Base-by-base conservation (phyloP, 2,888 invertebrate genomes). In the Hemithea aestivaria region DNA sequence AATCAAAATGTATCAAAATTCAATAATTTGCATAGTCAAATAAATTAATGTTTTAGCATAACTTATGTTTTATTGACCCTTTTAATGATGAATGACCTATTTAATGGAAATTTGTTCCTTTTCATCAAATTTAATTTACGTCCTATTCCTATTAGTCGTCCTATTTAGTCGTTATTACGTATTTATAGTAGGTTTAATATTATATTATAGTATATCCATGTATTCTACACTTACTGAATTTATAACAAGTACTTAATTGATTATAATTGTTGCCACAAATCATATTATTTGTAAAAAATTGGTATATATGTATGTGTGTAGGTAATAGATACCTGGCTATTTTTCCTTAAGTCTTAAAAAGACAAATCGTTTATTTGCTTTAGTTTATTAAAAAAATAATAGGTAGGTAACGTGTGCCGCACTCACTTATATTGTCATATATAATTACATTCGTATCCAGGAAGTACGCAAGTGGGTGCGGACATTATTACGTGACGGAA, bases 31-130 rank as follows among this genome's bases (percentile, higher is more conserved):
- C 65, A 77, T 82, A 81, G 77, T 75, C 69, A 75, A 84, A 82
- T 84, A 81, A 85, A 84, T 4, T 16, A 73, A 78, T 77, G 84
- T 78, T 82, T 83, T 78, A 82, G 75, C 62, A 69, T 47, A 45
- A 34, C 20, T 16, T 5, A 16, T 16, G 16, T 16, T 16, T 16
- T 16, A 16, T 16, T 16, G 16, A 16, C 12, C n/a, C n/a, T n/a
- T n/a, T n/a, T n/a, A n/a, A n/a, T n/a, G n/a, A n/a, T n/a, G n/a
- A n/a, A n/a, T n/a, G n/a, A n/a, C n/a, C n/a, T n/a, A n/a, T n/a
- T n/a, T n/a, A n/a, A n/a, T n/a, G n/a, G n/a, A n/a, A n/a, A n/a
- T n/a, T n/a, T n/a, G n/a, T n/a, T n/a, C n/a, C n/a, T n/a, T n/a
- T n/a, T n/a, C n/a, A n/a, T n/a, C n/a, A n/a, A n/a, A n/a, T n/a